These are phyloP conservation scores for Macrophya alboannulata DNA, from an alignment of 2,888 invertebrate genomes.

Conservation along the genomic window DNA sequence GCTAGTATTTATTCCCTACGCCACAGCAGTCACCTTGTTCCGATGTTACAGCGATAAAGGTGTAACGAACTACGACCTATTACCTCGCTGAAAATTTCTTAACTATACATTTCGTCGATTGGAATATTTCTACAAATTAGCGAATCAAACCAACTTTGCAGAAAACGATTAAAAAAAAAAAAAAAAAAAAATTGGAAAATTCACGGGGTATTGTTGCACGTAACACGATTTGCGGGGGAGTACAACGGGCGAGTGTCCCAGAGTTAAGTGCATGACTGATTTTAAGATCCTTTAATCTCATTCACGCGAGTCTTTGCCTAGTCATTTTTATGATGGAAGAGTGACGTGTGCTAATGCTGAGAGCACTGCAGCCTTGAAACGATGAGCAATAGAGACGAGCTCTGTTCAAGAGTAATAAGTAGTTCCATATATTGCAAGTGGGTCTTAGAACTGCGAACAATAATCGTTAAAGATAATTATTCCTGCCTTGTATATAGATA, in stretches of 20 bases:
- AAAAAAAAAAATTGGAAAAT: no score
- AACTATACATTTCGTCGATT: not conserved
- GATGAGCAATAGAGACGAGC: slow-evolving; percentile 5
- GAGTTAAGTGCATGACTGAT: not conserved
- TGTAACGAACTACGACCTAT: not conserved
- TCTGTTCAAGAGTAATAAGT: not conserved
- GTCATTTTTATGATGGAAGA: slow-evolving; percentile 18
- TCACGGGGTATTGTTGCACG: not conserved
- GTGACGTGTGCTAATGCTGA: slow-evolving; percentile 24
- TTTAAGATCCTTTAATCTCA: not conserved
- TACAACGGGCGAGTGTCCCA: not conserved
- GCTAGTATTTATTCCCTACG: slow-evolving; percentile 42
- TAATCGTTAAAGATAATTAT: slow-evolving; percentile 5
- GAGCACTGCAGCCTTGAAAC: slow-evolving; percentile 11
- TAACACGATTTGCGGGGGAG: not conserved
- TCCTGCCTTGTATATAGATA: not conserved
- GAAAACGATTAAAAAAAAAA: no score
- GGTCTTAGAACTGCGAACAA: not conserved
- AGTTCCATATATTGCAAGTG: not conserved
- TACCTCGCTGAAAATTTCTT: not conserved
- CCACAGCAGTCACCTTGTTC: slow-evolving; percentile 2
- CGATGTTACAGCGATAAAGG: not conserved
- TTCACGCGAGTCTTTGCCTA: not conserved
- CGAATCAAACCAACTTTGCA: not conserved
- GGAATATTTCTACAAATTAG: not conserved